Evolutionary conservation across 2,797 vertebrate species (phyloP).

Genomic region (Geotrypetes seraphini): DNA sequence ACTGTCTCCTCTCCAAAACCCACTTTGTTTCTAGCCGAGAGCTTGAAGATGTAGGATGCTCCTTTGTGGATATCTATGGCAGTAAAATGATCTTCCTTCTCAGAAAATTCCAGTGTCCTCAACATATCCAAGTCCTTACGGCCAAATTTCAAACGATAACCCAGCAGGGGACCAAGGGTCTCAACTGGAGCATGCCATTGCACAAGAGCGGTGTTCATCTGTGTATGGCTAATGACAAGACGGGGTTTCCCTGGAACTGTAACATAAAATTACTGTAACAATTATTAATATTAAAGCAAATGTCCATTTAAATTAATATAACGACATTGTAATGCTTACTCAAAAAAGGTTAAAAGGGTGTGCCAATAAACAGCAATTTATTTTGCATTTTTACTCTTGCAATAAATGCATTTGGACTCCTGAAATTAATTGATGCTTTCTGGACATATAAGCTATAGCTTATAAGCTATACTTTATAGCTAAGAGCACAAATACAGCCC

Average conservation of each 20-base stretch:
- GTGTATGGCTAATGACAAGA: slow-evolving; percentile 91
- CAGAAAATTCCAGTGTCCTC: slow-evolving; percentile 86
- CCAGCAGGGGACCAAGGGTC: slow-evolving; percentile 83
- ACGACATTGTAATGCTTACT: too few relatives aligned
- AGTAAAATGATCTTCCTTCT: slow-evolving; percentile 93
- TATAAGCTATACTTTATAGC: too few relatives aligned
- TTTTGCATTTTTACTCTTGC: too few relatives aligned
- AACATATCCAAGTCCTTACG: slow-evolving; percentile 84
- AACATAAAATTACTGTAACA: slow-evolving; percentile 27
- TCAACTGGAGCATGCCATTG: slow-evolving; percentile 91
- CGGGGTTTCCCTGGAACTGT: slow-evolving; percentile 93
- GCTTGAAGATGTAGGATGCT: slow-evolving; percentile 84
- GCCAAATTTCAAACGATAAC: slow-evolving; percentile 89
- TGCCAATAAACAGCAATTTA: too few relatives aligned
- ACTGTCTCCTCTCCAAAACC: slow-evolving; percentile 95
- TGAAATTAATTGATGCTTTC: too few relatives aligned
- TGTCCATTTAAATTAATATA: too few relatives aligned
- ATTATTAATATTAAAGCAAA: too few relatives aligned
- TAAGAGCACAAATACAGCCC: too few relatives aligned
- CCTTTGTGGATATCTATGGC: slow-evolving; percentile 96
- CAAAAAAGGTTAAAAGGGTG: too few relatives aligned
- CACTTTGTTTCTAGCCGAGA: slow-evolving; percentile 94
- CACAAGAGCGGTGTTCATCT: slow-evolving; percentile 95
- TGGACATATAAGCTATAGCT: too few relatives aligned
- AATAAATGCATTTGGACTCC: too few relatives aligned